Evolutionary conservation across 2,888 invertebrate genomes (phyloP), one percentile per base, ranked within the genome.

Genomic region (Brenthis hecate): DNA sequence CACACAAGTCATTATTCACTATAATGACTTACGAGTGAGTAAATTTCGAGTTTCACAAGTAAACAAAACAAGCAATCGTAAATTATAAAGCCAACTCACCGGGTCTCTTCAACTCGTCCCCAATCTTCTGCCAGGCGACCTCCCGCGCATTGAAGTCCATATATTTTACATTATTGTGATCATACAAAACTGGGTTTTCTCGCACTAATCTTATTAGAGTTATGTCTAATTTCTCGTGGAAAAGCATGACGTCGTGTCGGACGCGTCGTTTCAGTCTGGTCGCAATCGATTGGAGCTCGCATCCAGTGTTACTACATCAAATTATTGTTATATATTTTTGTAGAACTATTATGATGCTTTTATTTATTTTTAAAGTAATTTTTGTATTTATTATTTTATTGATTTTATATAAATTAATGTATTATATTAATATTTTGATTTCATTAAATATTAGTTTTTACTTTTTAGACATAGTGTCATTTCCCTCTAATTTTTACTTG

Each of bases 41-140:
- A 16, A n/a, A 65, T 16, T 53, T 62, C 71, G 63, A 69, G 69
- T 66, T 62, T 1, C 50, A 13, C 13, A 43, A 67, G 70, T 68
- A 68, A 65, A 60, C 32, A 50, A 28, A 68, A 66, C 56, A 66
- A 68, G n/a, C 60, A 69, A 57, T 72, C 80, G 81, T 78, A 78
- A 74, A 78, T 75, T 81, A 78, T 81, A 81, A 81, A 83, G 65
- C 74, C 68, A 69, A 68, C 87, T 82, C 71, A 92, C 92, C 91
- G 56, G 92, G 85, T 66, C 82, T 81, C 72, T 87, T 84, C 23
- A 92, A 74, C 66, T 87, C 87, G 70, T 92, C 92, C 5, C 92
- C 92, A 47, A 92, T 92, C 76, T 84, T 89, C 76, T 92, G 92
- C 92, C 92, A 92, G 2, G 88, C 85, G 23, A 92, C 92, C 67